Evolutionary conservation across 2,113 vertebrate species (phyloP), one percentile per base, ranked within the genome.

Genomic region (Microtus ochrogaster): DNA sequence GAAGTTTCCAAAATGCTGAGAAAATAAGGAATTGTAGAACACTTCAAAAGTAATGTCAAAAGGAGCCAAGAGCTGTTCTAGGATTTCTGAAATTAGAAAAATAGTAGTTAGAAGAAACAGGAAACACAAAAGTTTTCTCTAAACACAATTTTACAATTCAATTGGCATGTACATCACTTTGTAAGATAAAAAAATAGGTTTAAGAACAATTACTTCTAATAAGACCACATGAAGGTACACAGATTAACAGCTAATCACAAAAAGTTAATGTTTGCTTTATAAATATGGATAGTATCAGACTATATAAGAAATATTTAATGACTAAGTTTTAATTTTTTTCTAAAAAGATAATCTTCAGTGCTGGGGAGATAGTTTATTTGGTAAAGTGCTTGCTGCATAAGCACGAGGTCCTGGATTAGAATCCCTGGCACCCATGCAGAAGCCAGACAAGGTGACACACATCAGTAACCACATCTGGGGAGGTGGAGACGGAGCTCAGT

Each of bases 41-140:
- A 63, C 96, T 94, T 97, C 97, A 7, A 99, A 97, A 72, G 97
- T 94, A 2, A 97, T 74, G 88, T 99, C 98, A 33, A 99, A 98
- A 33, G 98, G 97, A 86, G 92, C 68, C 94, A 99, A 96, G 83
- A 99, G 84, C 83, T 98, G 98, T 92, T 76, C 85, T 77, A 99
- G 49, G 89, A 97, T 30, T 85, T 98, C 99, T 99, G 96, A 0
- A 91, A 98, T 90, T 88, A 98, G 3, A 96, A 91, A 0, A 88
- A 87, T 0, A 94, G 36, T 30, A 58, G 55, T 12, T 0, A 95
- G 81, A 96, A 91, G 52, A 55, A 94, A 78, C 3, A 89, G 39
- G 47, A 79, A 89, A 92, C 78, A 84, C 3, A 58, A 61, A 89
- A 91, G n/a, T 2, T 36, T 86, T 81, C 47, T 83, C 70, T 70